A percentile compares a stretch with the other conserved stretches of the same genome.
phyloP scores from a whole-genome alignment of 2,113 vertebrate species.

The Sitta europaea region DNA sequence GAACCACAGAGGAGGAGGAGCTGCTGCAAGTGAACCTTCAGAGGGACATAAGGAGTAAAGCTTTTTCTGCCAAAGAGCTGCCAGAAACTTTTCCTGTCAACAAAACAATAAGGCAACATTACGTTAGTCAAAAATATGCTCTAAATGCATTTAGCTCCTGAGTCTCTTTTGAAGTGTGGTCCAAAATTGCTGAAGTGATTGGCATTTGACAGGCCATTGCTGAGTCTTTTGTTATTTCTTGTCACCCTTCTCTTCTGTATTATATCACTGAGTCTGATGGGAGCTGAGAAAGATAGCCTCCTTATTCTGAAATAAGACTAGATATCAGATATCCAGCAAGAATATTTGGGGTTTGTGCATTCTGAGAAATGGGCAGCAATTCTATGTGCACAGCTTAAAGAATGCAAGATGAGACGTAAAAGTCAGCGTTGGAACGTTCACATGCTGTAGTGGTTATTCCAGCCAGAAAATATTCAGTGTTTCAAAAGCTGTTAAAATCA shows the following conservation, averaged over 20 bases:
- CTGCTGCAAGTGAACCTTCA: not conserved
- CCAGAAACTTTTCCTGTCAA: slow-evolving; percentile 6
- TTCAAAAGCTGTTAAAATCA: not conserved
- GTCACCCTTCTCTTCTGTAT: not conserved
- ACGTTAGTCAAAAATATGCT: slow-evolving; percentile 19
- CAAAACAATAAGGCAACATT: slow-evolving; percentile 1
- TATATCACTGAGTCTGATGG: not conserved
- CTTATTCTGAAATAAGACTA: not conserved
- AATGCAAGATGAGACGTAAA: not conserved
- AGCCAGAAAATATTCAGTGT: not conserved
- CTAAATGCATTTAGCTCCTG: not conserved
- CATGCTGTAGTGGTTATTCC: rapidly evolving
- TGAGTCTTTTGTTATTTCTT: slow-evolving; percentile 7
- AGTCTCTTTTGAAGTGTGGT: not conserved
- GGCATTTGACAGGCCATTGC: not conserved
- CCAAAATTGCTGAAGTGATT: slow-evolving; percentile 43
- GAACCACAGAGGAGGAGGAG: not conserved
- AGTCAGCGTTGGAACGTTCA: not conserved
- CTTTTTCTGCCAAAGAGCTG: slow-evolving; percentile 13
- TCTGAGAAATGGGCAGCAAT: not conserved
- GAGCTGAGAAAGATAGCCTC: not conserved
- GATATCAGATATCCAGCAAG: not conserved
- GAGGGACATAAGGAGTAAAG: not conserved
- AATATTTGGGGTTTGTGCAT: not conserved
- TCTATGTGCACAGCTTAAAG: not conserved